Conservation (phyloP, 2,113 vertebrate species). For the Mystacornis crossleyi region DNA sequence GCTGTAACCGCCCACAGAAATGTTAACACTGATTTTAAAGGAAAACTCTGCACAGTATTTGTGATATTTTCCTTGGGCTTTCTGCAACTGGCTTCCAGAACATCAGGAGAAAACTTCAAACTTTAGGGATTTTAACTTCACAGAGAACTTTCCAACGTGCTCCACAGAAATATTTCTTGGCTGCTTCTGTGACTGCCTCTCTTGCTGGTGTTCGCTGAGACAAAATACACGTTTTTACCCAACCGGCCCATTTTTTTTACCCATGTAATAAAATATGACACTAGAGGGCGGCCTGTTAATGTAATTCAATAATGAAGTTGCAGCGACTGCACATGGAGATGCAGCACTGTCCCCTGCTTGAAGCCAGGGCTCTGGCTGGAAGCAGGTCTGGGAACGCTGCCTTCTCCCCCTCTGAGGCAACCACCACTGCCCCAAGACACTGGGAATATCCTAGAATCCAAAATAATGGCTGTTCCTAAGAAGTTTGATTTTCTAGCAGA, state of each 20-base stretch:
- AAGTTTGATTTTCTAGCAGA: not conserved
- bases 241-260: not conserved
- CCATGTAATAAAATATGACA: slow-evolving; percentile 67
- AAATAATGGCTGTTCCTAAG: not conserved
- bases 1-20: not conserved
- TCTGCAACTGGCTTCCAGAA: not conserved
- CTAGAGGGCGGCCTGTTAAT: slow-evolving; percentile 75
- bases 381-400: not conserved
- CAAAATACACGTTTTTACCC: not conserved
- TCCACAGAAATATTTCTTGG: not conserved
- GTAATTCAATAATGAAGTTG: slow-evolving; percentile 58
- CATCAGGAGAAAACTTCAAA: not conserved
- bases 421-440: not conserved
- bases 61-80: not conserved
- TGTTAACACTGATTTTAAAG: not conserved
- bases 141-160: not conserved
- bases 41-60: not conserved
- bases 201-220: not conserved
- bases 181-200: not conserved
- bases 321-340: not conserved
- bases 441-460: not conserved
- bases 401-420: not conserved
- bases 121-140: not conserved
- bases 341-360: not conserved
- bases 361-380: not conserved